Percentiles rank a stretch among this genome's conserved stretches.
These are phyloP conservation scores for Holacanthella duospinosa DNA, from an alignment of 2,888 invertebrate genomes.

Conservation along the genomic window DNA sequence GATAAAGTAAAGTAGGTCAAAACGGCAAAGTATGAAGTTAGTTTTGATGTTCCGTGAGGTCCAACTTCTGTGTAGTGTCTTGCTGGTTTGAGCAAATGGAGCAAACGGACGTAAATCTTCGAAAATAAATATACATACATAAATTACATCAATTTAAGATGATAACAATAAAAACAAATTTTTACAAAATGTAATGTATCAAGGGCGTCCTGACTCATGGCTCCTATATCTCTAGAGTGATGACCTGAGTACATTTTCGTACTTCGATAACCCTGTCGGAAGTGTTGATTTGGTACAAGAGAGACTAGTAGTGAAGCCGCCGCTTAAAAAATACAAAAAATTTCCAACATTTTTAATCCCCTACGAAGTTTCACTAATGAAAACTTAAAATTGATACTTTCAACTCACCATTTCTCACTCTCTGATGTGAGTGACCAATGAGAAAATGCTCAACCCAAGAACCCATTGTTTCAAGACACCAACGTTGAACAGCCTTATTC, in stretches of 20 bases:
- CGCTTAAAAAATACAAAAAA: conserved; percentile 47
- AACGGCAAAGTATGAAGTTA: conserved; percentile 84
- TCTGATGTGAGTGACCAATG: conserved; percentile 69
- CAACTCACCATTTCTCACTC: conserved; percentile 71
- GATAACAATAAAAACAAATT: not conserved
- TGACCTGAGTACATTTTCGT: conserved; percentile 39
- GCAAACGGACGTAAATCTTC: conserved; percentile 34
- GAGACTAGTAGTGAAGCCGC: conserved; percentile 82
- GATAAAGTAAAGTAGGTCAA: conserved; percentile 84
- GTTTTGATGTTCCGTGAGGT: conserved; percentile 78
- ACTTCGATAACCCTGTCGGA: conserved; percentile 71
- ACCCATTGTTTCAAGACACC: conserved; percentile 84
- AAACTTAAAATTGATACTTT: no score
- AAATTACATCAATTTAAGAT: not conserved
- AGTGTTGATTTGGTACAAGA: conserved; percentile 79
- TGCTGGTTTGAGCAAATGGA: conserved; percentile 60
- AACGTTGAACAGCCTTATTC: conserved; percentile 79
- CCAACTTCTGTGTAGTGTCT: conserved; percentile 76
- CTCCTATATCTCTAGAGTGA: conserved; percentile 32
- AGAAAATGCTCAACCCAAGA: conserved; percentile 84
- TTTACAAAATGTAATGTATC: conserved; percentile 55
- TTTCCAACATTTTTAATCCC: not conserved
- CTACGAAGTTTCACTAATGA: not conserved
- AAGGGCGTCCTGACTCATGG: conserved; percentile 50
- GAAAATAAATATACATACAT: not conserved